Evolutionary conservation across 2,797 vertebrate species (phyloP).

Genomic region (Cirrhinus molitorella): DNA sequence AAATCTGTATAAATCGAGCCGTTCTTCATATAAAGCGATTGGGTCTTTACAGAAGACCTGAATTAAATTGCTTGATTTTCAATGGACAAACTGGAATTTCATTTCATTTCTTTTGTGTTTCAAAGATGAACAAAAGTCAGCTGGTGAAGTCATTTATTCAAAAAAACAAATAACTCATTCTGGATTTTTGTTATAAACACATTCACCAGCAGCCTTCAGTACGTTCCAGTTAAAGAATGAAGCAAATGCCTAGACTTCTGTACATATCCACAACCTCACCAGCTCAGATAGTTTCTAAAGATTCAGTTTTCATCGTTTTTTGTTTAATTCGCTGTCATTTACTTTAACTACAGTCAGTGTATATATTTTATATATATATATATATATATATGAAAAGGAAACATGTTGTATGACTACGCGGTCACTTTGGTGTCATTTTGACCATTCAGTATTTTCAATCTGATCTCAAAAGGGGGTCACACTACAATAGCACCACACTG

Average conservation of each 20-base stretch:
- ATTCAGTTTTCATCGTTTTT: background rate
- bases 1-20: background rate
- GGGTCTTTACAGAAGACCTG: background rate
- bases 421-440: background rate
- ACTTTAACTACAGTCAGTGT: background rate
- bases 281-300: background rate
- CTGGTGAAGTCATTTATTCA: too few relatives aligned
- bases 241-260: background rate
- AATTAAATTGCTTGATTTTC: background rate
- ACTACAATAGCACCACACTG: slow-evolving; percentile 10
- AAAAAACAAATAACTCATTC: too few relatives aligned
- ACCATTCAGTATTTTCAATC: background rate
- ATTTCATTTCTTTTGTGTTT: background rate
- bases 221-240: slow-evolving; percentile 3
- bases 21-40: background rate
- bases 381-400: background rate
- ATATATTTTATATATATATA: too few relatives aligned
- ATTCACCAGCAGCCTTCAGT: slow-evolving; percentile 56
- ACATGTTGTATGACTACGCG: background rate
- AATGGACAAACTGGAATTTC: background rate
- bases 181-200: background rate
- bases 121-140: background rate
- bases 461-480: background rate
- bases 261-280: slow-evolving; percentile 25
- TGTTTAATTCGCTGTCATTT: background rate